Conservation (phyloP, 1,140 invertebrate species). For the Aricia agestis region DNA sequence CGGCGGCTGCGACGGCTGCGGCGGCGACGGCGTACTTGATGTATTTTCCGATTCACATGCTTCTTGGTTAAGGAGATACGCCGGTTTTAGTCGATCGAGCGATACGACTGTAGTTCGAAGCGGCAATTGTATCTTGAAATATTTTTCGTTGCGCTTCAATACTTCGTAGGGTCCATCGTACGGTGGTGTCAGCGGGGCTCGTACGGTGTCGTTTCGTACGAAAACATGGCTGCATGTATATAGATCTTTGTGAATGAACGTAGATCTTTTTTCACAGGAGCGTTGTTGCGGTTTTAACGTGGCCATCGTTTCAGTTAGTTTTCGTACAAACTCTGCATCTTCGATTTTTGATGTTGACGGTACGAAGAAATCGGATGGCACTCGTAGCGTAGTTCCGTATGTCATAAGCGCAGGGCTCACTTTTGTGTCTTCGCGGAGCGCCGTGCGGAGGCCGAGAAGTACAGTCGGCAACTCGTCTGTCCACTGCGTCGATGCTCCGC, state of each 20-base stretch:
- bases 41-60: not conserved
- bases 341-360: too few species aligned
- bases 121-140: too few species aligned
- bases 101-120: not conserved
- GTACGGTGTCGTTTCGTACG: conserved; percentile 28
- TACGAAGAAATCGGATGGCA: too few species aligned
- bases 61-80: not conserved
- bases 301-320: too few species aligned
- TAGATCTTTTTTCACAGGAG: not conserved
- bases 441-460: too few species aligned
- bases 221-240: conserved; percentile 24
- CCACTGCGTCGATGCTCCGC: too few species aligned
- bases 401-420: too few species aligned
- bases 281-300: not conserved
- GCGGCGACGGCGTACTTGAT: not conserved
- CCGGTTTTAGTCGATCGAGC: conserved; percentile 8
- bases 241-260: conserved; percentile 17
- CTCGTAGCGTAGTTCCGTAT: too few species aligned
- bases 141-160: not conserved
- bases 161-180: conserved; percentile 32
- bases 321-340: too few species aligned
- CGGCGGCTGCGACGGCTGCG: not conserved
- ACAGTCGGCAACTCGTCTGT: too few species aligned
- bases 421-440: too few species aligned
- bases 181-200: conserved; percentile 27